phyloP scores from a whole-genome alignment of 2,113 vertebrate genomes.

The Gorilla gorilla region DNA sequence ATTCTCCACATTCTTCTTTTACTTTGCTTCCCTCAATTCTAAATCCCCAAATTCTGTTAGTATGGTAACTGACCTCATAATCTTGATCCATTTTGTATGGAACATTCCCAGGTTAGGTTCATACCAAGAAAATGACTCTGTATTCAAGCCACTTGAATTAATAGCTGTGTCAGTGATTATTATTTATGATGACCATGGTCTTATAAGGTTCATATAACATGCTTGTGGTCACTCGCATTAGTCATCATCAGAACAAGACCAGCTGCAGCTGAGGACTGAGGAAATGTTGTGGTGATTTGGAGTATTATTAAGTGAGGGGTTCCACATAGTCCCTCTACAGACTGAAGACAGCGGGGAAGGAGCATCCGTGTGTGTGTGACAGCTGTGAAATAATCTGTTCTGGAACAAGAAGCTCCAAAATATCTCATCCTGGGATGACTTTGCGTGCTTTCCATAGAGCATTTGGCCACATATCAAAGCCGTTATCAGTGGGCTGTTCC shows the following conservation, averaged over 20 bases:
- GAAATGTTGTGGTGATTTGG: background rate
- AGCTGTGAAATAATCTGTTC: background rate
- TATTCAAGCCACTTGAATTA: background rate
- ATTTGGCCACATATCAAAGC: background rate
- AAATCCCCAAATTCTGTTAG: background rate
- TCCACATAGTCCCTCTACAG: background rate
- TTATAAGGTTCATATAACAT: background rate
- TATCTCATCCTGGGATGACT: background rate
- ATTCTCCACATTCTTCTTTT: background rate
- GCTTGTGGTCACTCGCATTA: background rate
- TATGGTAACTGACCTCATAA: background rate
- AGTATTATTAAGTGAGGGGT: background rate
- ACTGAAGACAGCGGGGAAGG: background rate
- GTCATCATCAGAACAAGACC: background rate
- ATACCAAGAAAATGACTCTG: background rate
- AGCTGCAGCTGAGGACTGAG: background rate
- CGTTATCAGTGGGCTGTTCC: background rate
- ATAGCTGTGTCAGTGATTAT: background rate
- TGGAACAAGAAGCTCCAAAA: background rate
- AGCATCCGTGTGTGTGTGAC: background rate
- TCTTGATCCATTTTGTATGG: background rate
- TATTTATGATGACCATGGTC: background rate
- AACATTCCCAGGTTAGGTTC: background rate
- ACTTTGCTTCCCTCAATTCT: background rate
- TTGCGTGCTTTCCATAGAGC: background rate